Evolutionary conservation across 2,797 vertebrate species (phyloP), one percentile per base, ranked within the genome.

Genomic region (Lycodopsis pacificus): DNA sequence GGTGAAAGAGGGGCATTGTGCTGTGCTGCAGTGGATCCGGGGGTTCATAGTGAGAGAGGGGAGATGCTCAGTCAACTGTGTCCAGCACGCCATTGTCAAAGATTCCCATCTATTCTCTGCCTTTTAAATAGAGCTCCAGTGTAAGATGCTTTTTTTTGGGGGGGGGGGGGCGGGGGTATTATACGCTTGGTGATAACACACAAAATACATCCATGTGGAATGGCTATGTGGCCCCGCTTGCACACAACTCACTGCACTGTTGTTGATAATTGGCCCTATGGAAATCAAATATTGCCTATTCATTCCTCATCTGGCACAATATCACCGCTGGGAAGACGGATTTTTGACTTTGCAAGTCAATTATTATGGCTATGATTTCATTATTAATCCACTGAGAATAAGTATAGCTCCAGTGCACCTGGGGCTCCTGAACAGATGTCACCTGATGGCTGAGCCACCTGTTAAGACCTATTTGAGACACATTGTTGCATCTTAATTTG

Each of bases 11-110:
- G 92, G 82, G 91, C 92, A 94, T 96, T 96, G 95, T 96, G 92
- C 87, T 85, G 86, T 88, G 93, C 90, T 77, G 94, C 92, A 93
- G 92, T 80, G 90, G 93, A 95, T 95, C 94, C 94, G 91, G 94
- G 94, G 93, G 92, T 93, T 93, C 92, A 94, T 91, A 94, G 92
- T 90, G 90, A 88, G 93, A 91, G 93, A 93, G 92, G 93, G 93
- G 95, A 95, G 94, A 95, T 95, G 95, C 94, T 95, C 94, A 96
- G 94, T 96, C 94, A 95, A 95, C 95, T 95, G 95, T 95, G 95
- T 95, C 95, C 95, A 95, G 94, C 94, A 91, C 89, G 89, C 94
- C 93, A 95, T 96, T 95, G 95, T 95, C 94, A 93, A 89, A 94
- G 93, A 95, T 93, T 93, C 94, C 93, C 94, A 93, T 95, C 94